A percentile compares a stretch with the other conserved stretches of the same genome.
These are phyloP conservation scores for Xiphophorus couchianus DNA, from an alignment of 2,113 vertebrate genomes.

Conservation along the genomic window DNA sequence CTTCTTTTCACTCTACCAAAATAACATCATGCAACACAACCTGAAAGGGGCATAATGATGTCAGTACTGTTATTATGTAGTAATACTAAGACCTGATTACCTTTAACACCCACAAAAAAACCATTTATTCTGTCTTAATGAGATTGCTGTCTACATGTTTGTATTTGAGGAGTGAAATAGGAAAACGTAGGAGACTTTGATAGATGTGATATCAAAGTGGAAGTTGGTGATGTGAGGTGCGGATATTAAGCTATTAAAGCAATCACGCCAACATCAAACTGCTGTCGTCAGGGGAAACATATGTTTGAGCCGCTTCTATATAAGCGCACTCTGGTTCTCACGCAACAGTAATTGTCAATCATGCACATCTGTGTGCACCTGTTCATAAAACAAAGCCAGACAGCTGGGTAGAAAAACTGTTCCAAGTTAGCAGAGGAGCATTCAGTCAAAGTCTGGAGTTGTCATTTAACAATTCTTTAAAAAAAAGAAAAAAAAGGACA, in stretches of 20 bases:
- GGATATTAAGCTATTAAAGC: slow-evolving; percentile 7
- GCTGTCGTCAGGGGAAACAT: slow-evolving; percentile 33
- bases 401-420: slow-evolving; percentile 20
- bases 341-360: not conserved
- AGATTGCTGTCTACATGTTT: not conserved
- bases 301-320: not conserved
- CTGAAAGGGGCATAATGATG: slow-evolving; percentile 28
- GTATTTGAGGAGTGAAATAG: slow-evolving; percentile 23
- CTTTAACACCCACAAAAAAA: slow-evolving; percentile 30
- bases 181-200: slow-evolving; percentile 15
- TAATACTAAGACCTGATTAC: slow-evolving; percentile 33
- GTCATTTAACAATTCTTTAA: slow-evolving; percentile 45
- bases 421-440: slow-evolving; percentile 24
- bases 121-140: slow-evolving; percentile 14
- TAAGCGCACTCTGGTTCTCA: not conserved
- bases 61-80: slow-evolving; percentile 22
- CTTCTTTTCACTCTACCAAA: not conserved
- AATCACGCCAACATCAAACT: slow-evolving; percentile 19
- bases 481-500: slow-evolving; percentile 1
- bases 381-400: slow-evolving; percentile 23
- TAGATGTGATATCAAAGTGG: not conserved
- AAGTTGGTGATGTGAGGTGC: slow-evolving; percentile 1
- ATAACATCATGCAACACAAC: slow-evolving; percentile 20
- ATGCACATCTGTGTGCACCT: slow-evolving; percentile 12
- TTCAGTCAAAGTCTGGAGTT: slow-evolving; percentile 25